These are phyloP conservation scores for Nothoprocta perdicaria DNA, from an alignment of 2,113 vertebrate genomes.

Conservation along the genomic window DNA sequence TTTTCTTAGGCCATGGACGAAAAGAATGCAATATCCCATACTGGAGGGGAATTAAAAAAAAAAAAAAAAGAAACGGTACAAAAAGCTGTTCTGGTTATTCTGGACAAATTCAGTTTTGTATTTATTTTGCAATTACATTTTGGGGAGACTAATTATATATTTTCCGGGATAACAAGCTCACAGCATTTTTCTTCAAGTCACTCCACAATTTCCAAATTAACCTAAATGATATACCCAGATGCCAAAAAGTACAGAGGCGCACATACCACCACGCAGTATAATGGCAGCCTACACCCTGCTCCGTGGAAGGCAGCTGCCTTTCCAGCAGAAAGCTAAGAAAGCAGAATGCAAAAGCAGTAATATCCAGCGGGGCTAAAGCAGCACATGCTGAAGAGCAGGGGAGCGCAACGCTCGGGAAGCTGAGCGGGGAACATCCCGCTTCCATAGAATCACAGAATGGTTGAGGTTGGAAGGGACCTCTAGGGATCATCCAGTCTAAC, in stretches of 20 bases:
- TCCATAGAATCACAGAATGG: no score
- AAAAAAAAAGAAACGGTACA: neutral
- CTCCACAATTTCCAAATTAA: conserved; percentile 59
- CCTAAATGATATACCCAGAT: conserved; percentile 9
- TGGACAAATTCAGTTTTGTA: neutral
- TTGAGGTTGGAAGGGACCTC: no score
- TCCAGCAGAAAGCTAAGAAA: conserved; percentile 34
- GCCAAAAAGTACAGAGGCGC: conserved; percentile 14
- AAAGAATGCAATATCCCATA: conserved; percentile 97
- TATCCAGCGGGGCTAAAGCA: neutral
- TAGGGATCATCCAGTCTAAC: no score
- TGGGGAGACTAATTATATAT: neutral
- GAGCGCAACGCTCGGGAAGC: neutral
- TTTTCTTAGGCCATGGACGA: conserved; percentile 88
- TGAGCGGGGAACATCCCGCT: no score
- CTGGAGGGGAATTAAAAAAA: conserved; percentile 75
- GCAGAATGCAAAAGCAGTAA: conserved; percentile 36
- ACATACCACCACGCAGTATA: conserved; percentile 7
- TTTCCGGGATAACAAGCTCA: conserved; percentile 2
- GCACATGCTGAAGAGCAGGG: neutral
- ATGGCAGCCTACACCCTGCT: conserved; percentile 28
- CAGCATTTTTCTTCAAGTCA: conserved; percentile 20
- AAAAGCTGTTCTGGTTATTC: neutral
- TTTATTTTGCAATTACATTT: neutral
- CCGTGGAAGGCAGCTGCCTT: conserved; percentile 15